Evolutionary conservation across 2,113 vertebrate species (phyloP).

Genomic region (Maccullochella peelii): DNA sequence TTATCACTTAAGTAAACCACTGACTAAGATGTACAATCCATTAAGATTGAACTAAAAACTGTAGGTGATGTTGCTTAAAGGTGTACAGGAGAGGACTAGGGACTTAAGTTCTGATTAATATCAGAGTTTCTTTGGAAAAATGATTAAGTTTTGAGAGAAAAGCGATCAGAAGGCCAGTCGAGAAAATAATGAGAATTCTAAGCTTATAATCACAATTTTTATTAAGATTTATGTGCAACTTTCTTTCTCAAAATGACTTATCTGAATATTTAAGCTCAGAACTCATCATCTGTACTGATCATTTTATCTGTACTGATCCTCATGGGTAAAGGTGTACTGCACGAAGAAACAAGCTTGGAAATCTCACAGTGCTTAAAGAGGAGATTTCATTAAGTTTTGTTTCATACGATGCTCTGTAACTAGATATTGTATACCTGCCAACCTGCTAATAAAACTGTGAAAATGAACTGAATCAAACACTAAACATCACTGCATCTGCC

Average conservation of each 20-base stretch:
- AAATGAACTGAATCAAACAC: neutral
- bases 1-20: neutral
- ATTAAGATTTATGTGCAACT: too few relatives aligned
- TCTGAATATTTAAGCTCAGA: neutral
- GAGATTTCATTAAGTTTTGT: too few relatives aligned
- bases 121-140: too few relatives aligned
- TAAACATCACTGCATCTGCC: neutral
- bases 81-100: too few relatives aligned
- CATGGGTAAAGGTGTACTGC: neutral
- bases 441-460: neutral
- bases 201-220: neutral
- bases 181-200: too few relatives aligned
- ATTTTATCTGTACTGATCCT: neutral
- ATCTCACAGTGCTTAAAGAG: neutral
- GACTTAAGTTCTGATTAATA: too few relatives aligned
- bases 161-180: too few relatives aligned
- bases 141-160: too few relatives aligned
- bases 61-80: neutral
- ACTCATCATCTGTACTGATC: too few relatives aligned
- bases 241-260: neutral
- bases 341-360: neutral
- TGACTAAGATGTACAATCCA: neutral
- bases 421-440: neutral
- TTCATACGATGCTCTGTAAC: neutral
- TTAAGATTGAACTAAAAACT: neutral